Percentiles rank a stretch among this genome's conserved stretches.
These are phyloP conservation scores for Nebria brevicollis DNA, from an alignment of 2,888 invertebrate species.

Conservation along the genomic window DNA sequence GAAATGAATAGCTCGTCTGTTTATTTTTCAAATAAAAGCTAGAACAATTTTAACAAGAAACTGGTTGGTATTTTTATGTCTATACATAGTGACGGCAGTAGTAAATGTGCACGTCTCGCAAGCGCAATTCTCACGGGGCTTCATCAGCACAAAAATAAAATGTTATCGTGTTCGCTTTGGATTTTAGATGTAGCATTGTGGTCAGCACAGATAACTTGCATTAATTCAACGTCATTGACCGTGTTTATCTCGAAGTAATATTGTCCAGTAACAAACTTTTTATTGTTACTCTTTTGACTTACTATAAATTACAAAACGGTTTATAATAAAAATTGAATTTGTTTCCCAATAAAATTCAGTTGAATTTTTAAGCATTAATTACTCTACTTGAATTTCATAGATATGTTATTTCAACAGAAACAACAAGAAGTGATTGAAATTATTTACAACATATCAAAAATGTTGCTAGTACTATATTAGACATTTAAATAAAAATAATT, in stretches of 20 bases:
- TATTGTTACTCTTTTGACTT: background rate
- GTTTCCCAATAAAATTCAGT: no score
- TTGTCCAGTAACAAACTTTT: background rate
- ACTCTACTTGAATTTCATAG: no score
- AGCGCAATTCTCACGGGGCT: slow-evolving; percentile 12
- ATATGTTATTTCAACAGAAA: no score
- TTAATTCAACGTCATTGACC: slow-evolving; percentile 10
- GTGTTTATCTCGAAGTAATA: background rate
- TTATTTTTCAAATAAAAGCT: background rate
- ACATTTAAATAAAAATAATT: no score
- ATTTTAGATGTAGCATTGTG: slow-evolving; percentile 9
- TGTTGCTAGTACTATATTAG: no score
- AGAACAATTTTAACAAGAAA: background rate
- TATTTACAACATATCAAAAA: no score
- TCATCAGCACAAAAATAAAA: slow-evolving; percentile 20
- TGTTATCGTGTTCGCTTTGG: slow-evolving; percentile 15
- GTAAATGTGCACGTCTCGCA: slow-evolving; percentile 4
- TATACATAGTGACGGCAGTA: background rate
- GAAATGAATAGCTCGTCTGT: background rate
- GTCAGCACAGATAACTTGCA: slow-evolving; percentile 10
- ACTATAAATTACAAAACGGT: background rate
- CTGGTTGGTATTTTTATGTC: background rate
- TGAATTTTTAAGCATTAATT: no score
- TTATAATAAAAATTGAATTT: no score
- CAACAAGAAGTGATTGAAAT: no score